These are phyloP conservation scores for Acipenser ruthenus DNA, from an alignment of 2,797 vertebrate species.

Conservation along the genomic window DNA sequence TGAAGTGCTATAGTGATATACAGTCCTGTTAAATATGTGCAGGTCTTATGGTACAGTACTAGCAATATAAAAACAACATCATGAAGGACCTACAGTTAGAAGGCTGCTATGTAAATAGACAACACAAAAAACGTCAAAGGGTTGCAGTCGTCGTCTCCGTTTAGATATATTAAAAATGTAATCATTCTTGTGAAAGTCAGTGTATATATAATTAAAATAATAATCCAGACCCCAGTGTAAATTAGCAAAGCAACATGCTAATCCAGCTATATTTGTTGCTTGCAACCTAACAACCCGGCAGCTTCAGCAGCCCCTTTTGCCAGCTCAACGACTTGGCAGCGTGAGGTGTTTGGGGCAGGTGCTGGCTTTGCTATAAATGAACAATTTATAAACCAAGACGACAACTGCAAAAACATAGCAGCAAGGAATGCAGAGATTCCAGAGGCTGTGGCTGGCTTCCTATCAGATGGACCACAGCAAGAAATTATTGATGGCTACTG, in stretches of 20 bases:
- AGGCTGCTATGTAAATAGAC: too few relatives aligned
- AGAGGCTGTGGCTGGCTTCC: conserved; percentile 31
- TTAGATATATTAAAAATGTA: too few relatives aligned
- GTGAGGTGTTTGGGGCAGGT: conserved; percentile 58
- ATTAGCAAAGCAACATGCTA: not conserved
- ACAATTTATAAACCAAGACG: conserved; percentile 61
- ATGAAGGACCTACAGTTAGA: too few relatives aligned
- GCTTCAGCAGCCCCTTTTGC: conserved; percentile 26
- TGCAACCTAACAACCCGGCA: not conserved
- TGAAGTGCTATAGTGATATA: not conserved
- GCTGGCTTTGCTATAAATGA: conserved; percentile 61
- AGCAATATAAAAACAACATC: too few relatives aligned
- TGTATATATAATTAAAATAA: not conserved
- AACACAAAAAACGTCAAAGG: not conserved
- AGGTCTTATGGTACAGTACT: not conserved
- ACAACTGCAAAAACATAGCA: conserved; percentile 64
- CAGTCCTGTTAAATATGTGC: not conserved
- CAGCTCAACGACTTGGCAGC: conserved; percentile 39
- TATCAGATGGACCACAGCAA: conserved; percentile 27
- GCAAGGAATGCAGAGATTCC: conserved; percentile 40
- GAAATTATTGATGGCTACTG: conserved; percentile 27
- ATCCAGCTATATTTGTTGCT: not conserved
- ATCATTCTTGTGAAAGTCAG: too few relatives aligned
- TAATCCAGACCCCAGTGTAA: not conserved
- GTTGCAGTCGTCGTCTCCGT: not conserved